Conservation (phyloP, 2,797 vertebrate species). For the Phalanger gymnotis region DNA sequence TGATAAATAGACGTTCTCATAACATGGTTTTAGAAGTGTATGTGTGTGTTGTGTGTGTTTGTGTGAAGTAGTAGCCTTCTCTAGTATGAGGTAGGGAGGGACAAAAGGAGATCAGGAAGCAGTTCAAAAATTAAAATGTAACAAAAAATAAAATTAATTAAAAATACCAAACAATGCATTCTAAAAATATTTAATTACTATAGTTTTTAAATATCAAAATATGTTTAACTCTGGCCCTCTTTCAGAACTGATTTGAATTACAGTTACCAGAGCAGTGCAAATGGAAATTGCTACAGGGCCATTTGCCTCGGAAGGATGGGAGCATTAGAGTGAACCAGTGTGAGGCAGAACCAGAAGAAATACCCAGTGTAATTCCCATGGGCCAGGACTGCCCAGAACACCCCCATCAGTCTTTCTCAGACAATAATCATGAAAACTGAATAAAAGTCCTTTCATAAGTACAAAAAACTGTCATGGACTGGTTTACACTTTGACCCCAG, state of each 20-base stretch:
- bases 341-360: constrained; percentile 90
- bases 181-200: neutral
- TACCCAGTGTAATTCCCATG: constrained; percentile 92
- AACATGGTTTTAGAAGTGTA: no score
- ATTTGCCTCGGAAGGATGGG: constrained; percentile 89
- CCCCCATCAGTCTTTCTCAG: constrained; percentile 90
- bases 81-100: neutral
- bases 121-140: neutral
- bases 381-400: constrained; percentile 92
- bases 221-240: constrained; percentile 99
- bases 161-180: neutral
- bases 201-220: constrained; percentile 86
- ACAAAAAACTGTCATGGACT: constrained; percentile 93
- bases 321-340: constrained; percentile 87
- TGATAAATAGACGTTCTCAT: neutral
- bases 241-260: constrained; percentile 98
- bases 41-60: neutral
- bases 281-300: constrained; percentile 90
- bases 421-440: constrained; percentile 95
- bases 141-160: neutral
- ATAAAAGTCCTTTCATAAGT: constrained; percentile 95
- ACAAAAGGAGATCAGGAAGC: neutral
- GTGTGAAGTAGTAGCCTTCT: neutral
- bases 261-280: constrained; percentile 97
- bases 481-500: constrained; percentile 90